Conservation (phyloP, 1,140 invertebrate species). For the Drosophila serrata region DNA sequence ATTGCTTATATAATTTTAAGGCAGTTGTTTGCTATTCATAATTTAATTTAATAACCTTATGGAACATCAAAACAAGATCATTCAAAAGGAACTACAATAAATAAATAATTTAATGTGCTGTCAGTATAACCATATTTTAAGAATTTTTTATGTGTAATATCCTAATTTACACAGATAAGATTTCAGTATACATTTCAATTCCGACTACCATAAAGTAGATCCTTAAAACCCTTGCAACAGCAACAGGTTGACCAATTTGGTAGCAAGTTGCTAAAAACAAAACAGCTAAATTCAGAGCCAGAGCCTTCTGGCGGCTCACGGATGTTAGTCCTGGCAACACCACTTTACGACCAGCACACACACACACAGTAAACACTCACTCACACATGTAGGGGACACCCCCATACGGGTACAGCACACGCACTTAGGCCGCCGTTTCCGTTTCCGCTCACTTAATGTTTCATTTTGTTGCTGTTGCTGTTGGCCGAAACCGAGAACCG, state of each 20-base stretch:
- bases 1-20: no score
- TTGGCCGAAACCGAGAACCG: constrained; percentile 35
- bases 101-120: neutral
- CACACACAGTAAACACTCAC: constrained; percentile 17
- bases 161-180: no score
- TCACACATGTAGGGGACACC: constrained; percentile 3
- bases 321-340: constrained; percentile 42
- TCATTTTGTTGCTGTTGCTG: constrained; percentile 64
- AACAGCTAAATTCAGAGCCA: constrained; percentile 26
- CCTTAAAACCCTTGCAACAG: neutral
- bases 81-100: neutral
- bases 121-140: neutral
- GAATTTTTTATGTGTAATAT: no score
- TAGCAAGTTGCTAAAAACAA: constrained; percentile 13
- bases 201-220: neutral
- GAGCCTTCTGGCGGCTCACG: constrained; percentile 7
- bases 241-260: constrained; percentile 38
- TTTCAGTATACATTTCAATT: neutral
- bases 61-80: no score
- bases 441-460: constrained; percentile 79
- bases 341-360: constrained; percentile 62
- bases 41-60: neutral
- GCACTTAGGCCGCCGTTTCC: constrained; percentile 67
- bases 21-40: neutral
- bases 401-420: constrained; percentile 19